Percentiles rank a stretch among this genome's conserved stretches.
These are phyloP conservation scores for Chionomys nivalis DNA, from an alignment of 2,113 vertebrate species.

Conservation along the genomic window DNA sequence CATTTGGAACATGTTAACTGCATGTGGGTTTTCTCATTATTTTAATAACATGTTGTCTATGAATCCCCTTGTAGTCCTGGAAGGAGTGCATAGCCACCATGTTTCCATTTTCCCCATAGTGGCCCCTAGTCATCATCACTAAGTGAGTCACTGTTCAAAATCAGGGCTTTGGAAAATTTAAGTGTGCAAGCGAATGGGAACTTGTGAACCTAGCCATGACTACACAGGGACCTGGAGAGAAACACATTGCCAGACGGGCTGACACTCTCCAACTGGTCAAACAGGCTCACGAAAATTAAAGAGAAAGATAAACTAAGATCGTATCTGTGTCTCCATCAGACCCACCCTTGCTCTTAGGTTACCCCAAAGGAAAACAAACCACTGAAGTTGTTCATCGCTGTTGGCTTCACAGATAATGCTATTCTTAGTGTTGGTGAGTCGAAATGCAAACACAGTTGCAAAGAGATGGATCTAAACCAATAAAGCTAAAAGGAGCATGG, in stretches of 20 bases:
- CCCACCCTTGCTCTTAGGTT: background rate
- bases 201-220: background rate
- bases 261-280: background rate
- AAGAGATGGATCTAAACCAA: background rate
- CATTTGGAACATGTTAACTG: background rate
- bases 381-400: background rate
- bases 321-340: background rate
- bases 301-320: background rate
- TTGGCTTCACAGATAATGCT: conserved; percentile 36
- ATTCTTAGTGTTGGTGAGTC: background rate
- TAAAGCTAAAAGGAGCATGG: background rate
- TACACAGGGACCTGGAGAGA: background rate
- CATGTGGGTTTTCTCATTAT: background rate
- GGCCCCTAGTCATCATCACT: background rate
- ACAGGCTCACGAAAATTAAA: conserved; percentile 45
- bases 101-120: background rate
- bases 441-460: background rate
- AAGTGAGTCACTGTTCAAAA: background rate
- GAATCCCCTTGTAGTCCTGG: background rate
- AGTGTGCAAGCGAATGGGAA: background rate
- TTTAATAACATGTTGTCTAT: background rate
- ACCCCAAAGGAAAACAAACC: background rate
- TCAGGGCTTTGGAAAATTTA: background rate
- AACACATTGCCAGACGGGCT: background rate
- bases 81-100: background rate